Conservation (phyloP, 2,113 vertebrate genomes). For the Pterocles orientalis region DNA sequence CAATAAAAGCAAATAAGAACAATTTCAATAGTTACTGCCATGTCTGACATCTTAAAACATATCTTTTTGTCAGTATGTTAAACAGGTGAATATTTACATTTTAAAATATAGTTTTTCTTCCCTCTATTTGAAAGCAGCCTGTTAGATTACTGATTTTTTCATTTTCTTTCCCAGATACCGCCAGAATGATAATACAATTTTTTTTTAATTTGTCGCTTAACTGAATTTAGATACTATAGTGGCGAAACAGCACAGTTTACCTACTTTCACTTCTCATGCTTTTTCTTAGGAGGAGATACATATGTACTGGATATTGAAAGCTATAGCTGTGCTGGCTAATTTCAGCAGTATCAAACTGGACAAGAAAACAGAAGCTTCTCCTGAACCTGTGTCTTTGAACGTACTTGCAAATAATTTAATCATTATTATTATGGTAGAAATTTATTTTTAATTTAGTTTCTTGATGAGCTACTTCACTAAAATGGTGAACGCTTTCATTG, state of each 20-base stretch:
- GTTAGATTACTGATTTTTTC: slow-evolving; percentile 30
- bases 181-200: not conserved
- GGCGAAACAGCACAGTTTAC: not conserved
- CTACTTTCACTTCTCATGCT: not conserved
- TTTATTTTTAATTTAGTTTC: slow-evolving; percentile 69
- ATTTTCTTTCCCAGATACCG: slow-evolving; percentile 49
- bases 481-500: slow-evolving; percentile 58
- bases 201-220: slow-evolving; percentile 4
- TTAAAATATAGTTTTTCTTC: slow-evolving; percentile 56
- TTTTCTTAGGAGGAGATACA: not conserved
- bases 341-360: slow-evolving; percentile 1
- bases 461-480: slow-evolving; percentile 56
- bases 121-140: slow-evolving; percentile 51
- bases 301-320: not conserved
- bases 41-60: slow-evolving; percentile 36
- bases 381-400: not conserved
- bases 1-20: slow-evolving; percentile 54
- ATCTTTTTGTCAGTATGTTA: slow-evolving; percentile 48
- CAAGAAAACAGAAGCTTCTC: slow-evolving; percentile 25
- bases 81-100: slow-evolving; percentile 60
- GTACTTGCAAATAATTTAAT: slow-evolving; percentile 58
- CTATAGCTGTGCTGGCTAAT: slow-evolving; percentile 21
- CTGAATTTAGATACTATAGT: not conserved
- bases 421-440: slow-evolving; percentile 32
- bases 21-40: slow-evolving; percentile 37